Percentiles rank a stretch among this genome's conserved stretches.
Evolutionary conservation across 2,797 vertebrate genomes (phyloP).

Genomic region (Uromys caudimaculatus): DNA sequence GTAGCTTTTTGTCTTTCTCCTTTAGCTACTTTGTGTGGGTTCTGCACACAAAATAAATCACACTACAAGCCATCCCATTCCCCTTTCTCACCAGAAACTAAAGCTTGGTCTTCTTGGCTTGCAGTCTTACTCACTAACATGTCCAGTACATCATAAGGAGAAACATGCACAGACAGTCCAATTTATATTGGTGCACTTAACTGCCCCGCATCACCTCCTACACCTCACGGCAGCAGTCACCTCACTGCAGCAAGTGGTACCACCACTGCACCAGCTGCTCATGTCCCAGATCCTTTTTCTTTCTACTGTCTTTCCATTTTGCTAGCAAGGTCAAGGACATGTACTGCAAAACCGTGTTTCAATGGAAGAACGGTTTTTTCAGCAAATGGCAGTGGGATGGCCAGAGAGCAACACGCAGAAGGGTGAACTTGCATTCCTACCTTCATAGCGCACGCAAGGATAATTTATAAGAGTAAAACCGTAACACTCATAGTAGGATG

Average conservation of each 20-base stretch:
- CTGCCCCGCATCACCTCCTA: background rate
- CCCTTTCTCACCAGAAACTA: background rate
- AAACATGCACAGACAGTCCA: background rate
- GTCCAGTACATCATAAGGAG: background rate
- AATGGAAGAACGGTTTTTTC: background rate
- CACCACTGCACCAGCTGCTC: background rate
- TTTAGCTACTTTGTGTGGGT: background rate
- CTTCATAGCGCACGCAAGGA: background rate
- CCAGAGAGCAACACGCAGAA: background rate
- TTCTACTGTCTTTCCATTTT: background rate
- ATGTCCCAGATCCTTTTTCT: background rate
- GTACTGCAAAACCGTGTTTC: slow-evolving; percentile 7
- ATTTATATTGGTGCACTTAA: background rate
- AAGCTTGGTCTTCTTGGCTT: background rate
- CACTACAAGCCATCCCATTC: background rate
- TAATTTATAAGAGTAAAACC: slow-evolving; percentile 19
- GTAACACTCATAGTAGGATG: background rate
- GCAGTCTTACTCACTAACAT: background rate
- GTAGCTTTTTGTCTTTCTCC: background rate
- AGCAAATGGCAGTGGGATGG: background rate
- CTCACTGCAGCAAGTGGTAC: background rate
- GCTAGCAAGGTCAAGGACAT: background rate
- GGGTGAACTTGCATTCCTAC: background rate
- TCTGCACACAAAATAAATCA: background rate
- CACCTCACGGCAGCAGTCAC: background rate